Percentiles rank a stretch among this genome's conserved stretches.
Conservation (phyloP, 35 echinoderm and acorn worm species). For the Anneissia japonica region DNA sequence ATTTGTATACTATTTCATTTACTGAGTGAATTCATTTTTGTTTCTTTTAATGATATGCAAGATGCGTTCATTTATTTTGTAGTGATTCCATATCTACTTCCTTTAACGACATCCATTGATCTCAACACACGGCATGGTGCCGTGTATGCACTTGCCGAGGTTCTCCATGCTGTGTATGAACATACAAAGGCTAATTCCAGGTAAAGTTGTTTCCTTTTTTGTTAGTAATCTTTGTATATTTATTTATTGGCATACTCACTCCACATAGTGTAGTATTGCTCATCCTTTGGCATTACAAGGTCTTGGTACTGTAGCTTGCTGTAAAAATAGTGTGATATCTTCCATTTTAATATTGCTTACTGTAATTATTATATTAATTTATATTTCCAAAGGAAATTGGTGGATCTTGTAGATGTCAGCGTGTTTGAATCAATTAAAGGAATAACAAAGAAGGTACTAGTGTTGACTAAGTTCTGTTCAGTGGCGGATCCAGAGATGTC, state of each 20-base stretch:
- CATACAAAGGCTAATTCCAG: slow-evolving; percentile 28
- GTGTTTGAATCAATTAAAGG: not conserved
- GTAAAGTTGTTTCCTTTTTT: slow-evolving; percentile 19
- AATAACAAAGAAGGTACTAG: not conserved
- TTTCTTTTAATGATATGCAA: not conserved
- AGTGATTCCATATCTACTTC: slow-evolving; percentile 67
- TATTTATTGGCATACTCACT: too few species aligned
- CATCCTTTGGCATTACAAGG: too few species aligned
- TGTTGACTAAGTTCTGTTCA: too few species aligned
- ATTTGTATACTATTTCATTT: not conserved
- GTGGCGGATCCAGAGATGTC: too few species aligned
- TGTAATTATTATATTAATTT: too few species aligned
- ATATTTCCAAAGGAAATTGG: not conserved
- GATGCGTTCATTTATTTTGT: slow-evolving; percentile 5
- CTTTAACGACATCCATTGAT: slow-evolving; percentile 79
- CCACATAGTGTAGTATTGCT: too few species aligned
- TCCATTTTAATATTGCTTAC: too few species aligned
- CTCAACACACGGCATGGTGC: slow-evolving; percentile 81
- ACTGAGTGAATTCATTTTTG: not conserved
- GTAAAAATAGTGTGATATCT: too few species aligned
- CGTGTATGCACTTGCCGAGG: slow-evolving; percentile 57
- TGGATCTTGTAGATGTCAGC: not conserved
- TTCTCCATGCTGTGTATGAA: slow-evolving; percentile 70
- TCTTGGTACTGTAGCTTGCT: too few species aligned
- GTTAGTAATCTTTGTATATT: too few species aligned